These are phyloP conservation scores for Oreochromis grahami DNA, from an alignment of 2,797 vertebrate species.

Conservation along the genomic window DNA sequence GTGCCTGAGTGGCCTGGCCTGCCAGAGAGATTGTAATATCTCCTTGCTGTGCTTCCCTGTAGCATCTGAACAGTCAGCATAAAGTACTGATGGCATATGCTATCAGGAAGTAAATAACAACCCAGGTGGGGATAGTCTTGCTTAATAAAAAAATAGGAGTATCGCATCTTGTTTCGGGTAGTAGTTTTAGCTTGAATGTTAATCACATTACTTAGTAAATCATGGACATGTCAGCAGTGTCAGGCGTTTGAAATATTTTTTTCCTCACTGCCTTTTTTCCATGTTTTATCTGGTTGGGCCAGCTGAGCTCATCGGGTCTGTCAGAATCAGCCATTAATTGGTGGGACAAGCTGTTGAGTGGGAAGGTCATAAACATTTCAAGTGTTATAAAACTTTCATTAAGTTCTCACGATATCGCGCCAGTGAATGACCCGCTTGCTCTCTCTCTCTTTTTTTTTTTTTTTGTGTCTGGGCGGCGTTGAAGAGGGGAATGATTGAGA, in stretches of 20 bases:
- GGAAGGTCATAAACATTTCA: conserved; percentile 86
- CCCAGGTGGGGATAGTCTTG: background rate
- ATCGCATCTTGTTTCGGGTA: background rate
- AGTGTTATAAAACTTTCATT: conserved; percentile 89
- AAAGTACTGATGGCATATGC: conserved; percentile 5
- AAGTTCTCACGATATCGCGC: conserved; percentile 87
- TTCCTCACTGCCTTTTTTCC: background rate
- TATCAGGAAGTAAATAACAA: conserved; percentile 1
- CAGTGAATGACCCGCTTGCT: conserved; percentile 76
- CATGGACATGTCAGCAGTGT: background rate
- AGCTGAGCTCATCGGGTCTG: conserved; percentile 47
- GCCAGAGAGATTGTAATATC: conserved; percentile 32
- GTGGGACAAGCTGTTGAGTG: conserved; percentile 79
- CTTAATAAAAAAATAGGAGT: background rate
- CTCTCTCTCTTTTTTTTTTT: conserved; percentile 35
- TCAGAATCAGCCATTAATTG: conserved; percentile 73
- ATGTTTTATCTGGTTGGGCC: background rate
- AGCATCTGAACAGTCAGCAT: background rate
- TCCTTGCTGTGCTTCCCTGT: background rate
- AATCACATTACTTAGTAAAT: background rate
- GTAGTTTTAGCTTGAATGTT: background rate
- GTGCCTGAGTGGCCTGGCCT: conserved; percentile 28
- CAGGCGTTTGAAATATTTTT: background rate
- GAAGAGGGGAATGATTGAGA: conserved; percentile 67
- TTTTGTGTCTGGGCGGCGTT: conserved; percentile 52